phyloP scores from a whole-genome alignment of 2,888 invertebrate species.

The Brachylomia viminalis region DNA sequence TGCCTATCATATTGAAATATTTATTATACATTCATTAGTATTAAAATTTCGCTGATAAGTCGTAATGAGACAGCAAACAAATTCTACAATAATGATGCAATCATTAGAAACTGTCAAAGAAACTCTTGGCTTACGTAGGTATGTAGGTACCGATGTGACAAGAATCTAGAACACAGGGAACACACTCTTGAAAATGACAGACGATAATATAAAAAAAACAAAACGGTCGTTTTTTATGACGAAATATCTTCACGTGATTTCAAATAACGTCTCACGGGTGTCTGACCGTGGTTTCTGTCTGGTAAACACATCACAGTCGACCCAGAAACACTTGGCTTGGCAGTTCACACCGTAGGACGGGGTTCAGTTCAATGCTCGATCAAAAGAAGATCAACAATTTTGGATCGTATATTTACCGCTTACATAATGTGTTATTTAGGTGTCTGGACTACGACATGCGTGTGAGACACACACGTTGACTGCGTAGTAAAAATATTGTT shows the following conservation, averaged over 20 bases:
- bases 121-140: not conserved
- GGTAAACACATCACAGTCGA: constrained; percentile 65
- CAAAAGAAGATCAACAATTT: constrained; percentile 65
- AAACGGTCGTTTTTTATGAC: constrained; percentile 23
- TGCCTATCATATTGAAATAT: not conserved
- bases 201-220: constrained; percentile 1
- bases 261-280: constrained; percentile 49
- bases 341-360: constrained; percentile 60
- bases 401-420: constrained; percentile 57
- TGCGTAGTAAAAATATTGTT: constrained; percentile 29
- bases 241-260: constrained; percentile 52
- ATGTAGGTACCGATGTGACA: not conserved
- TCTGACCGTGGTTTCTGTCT: constrained; percentile 58
- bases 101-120: not conserved
- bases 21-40: not conserved
- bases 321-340: constrained; percentile 73
- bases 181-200: constrained; percentile 20
- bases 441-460: constrained; percentile 40
- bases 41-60: not conserved
- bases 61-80: not conserved
- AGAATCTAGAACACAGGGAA: constrained; percentile 17
- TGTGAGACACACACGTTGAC: constrained; percentile 21
- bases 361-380: constrained; percentile 75
- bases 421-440: constrained; percentile 62
- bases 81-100: constrained; percentile 8